phyloP scores from a whole-genome alignment of 2,113 vertebrate species.

The Toxostoma redivivum region DNA sequence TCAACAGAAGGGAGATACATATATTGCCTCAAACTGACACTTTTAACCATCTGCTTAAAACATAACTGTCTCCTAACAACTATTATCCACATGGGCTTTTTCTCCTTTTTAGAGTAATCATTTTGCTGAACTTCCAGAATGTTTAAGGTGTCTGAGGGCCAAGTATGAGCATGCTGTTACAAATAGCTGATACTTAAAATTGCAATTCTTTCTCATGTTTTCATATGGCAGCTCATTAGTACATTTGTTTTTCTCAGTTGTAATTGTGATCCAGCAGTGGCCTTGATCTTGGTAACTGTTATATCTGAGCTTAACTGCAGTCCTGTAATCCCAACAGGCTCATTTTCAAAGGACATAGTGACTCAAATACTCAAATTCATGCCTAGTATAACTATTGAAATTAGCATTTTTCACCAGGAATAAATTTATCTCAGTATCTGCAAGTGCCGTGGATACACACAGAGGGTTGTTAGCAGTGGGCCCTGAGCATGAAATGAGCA shows the following conservation, averaged over 20 bases:
- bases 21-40: conserved; percentile 15
- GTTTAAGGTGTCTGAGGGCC: not conserved
- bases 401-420: not conserved
- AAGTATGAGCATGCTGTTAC: not conserved
- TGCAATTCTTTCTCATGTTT: not conserved
- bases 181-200: not conserved
- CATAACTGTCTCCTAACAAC: not conserved
- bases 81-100: not conserved
- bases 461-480: not conserved
- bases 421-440: not conserved
- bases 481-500: not conserved
- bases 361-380: conserved; percentile 13
- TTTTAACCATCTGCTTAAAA: conserved; percentile 42
- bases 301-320: not conserved
- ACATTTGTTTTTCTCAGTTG: not conserved
- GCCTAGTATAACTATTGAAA: not conserved
- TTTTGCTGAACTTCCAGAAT: not conserved
- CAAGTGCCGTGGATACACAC: not conserved
- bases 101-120: not conserved
- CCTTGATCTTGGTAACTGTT: not conserved
- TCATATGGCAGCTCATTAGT: not conserved
- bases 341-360: not conserved
- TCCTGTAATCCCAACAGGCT: not conserved
- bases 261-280: not conserved
- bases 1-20: conserved; percentile 15